phyloP scores from a whole-genome alignment of 2,113 vertebrate genomes.

The Phalacrocorax pelagicus region DNA sequence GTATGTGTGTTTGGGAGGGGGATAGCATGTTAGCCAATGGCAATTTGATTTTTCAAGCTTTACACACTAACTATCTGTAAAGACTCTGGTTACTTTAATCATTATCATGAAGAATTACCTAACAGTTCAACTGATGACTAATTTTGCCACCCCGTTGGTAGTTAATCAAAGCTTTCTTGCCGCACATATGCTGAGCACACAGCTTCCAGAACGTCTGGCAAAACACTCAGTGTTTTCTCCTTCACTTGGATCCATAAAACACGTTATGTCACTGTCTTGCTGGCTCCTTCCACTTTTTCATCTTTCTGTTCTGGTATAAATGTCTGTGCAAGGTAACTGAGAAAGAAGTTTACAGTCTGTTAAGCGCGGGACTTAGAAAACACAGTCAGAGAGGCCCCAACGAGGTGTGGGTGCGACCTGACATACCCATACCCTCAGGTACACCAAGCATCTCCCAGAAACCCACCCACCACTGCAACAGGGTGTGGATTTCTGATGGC shows the following conservation, averaged over 20 bases:
- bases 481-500: accelerated
- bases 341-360: neutral
- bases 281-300: neutral
- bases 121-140: slow-evolving; percentile 13
- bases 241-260: neutral
- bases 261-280: neutral
- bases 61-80: neutral
- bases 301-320: neutral
- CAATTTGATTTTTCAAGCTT: neutral
- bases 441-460: neutral
- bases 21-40: neutral
- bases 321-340: neutral
- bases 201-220: slow-evolving; percentile 8
- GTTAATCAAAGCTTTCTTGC: neutral
- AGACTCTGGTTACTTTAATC: neutral
- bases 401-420: accelerated
- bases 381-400: accelerated
- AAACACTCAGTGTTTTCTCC: neutral
- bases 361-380: neutral
- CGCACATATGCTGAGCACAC: slow-evolving; percentile 9
- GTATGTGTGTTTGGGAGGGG: neutral
- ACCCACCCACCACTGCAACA: accelerated
- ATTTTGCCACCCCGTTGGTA: slow-evolving; percentile 22
- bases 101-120: neutral
- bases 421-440: neutral